Evolutionary conservation across 2,888 invertebrate species (phyloP).

Genomic region (Diaperis boleti): DNA sequence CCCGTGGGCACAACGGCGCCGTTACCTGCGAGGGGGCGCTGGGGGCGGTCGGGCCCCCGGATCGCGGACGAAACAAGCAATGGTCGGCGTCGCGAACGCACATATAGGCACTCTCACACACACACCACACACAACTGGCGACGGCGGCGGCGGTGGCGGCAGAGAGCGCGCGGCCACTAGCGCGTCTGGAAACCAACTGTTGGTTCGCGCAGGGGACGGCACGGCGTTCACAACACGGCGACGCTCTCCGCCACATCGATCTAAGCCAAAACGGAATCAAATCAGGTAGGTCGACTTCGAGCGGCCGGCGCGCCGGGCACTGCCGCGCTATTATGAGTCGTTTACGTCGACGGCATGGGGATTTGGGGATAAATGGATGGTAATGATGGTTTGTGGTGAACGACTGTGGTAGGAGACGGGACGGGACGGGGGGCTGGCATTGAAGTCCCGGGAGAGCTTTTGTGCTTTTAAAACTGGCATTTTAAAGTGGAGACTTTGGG

Average conservation of each 20-base stretch:
- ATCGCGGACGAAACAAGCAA: slow-evolving; percentile 23
- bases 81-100: slow-evolving; percentile 6
- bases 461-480: too few relatives aligned
- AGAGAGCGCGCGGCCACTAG: slow-evolving; percentile 34
- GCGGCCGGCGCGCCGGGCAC: neutral
- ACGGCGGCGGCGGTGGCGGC: slow-evolving; percentile 25
- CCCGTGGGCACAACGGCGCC: slow-evolving; percentile 39
- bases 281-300: slow-evolving; percentile 47
- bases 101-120: slow-evolving; percentile 14
- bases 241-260: slow-evolving; percentile 47
- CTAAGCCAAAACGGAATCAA: slow-evolving; percentile 42
- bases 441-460: too few relatives aligned
- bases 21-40: slow-evolving; percentile 21
- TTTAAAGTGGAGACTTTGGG: too few relatives aligned
- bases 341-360: neutral
- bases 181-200: slow-evolving; percentile 65
- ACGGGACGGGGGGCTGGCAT: neutral
- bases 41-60: slow-evolving; percentile 24
- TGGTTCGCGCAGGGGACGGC: slow-evolving; percentile 56
- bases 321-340: neutral
- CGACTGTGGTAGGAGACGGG: neutral
- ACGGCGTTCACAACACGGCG: slow-evolving; percentile 44
- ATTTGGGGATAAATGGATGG: neutral
- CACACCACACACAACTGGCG: slow-evolving; percentile 4
- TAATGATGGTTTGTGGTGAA: neutral